phyloP scores from a whole-genome alignment of 2,888 invertebrate genomes.

The Fragum whitleyi region DNA sequence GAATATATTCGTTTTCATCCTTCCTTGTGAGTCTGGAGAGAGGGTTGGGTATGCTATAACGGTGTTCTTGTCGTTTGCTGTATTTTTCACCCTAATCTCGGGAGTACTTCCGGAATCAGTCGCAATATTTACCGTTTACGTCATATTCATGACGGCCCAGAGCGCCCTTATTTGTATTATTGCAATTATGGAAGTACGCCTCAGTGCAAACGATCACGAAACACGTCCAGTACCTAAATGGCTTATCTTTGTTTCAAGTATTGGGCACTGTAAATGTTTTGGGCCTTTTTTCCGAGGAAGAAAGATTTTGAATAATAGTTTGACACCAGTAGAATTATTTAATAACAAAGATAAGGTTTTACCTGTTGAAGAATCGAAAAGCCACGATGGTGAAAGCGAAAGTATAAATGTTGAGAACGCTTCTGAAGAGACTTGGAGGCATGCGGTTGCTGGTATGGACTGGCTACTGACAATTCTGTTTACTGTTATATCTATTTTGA shows the following conservation, averaged over 20 bases:
- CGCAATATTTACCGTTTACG: constrained; percentile 12
- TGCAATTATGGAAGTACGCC: neutral
- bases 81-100: constrained; percentile 19
- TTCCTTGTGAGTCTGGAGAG: constrained; percentile 30
- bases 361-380: neutral
- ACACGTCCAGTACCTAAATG: neutral
- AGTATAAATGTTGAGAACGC: neutral
- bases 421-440: neutral
- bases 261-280: neutral
- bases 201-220: neutral
- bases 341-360: neutral
- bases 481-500: neutral
- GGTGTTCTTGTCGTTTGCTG: constrained; percentile 30
- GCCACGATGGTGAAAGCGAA: neutral
- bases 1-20: constrained; percentile 24
- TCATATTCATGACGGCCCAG: constrained; percentile 17
- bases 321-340: neutral
- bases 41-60: constrained; percentile 25
- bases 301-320: neutral
- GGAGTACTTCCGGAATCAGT: constrained; percentile 11
- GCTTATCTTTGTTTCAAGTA: neutral
- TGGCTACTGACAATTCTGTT: neutral
- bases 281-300: neutral
- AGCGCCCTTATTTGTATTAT: constrained; percentile 13
- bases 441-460: neutral